Conservation (phyloP, 37 sponge, comb jelly and placozoan genomes). For the Spongilla lacustris region DNA sequence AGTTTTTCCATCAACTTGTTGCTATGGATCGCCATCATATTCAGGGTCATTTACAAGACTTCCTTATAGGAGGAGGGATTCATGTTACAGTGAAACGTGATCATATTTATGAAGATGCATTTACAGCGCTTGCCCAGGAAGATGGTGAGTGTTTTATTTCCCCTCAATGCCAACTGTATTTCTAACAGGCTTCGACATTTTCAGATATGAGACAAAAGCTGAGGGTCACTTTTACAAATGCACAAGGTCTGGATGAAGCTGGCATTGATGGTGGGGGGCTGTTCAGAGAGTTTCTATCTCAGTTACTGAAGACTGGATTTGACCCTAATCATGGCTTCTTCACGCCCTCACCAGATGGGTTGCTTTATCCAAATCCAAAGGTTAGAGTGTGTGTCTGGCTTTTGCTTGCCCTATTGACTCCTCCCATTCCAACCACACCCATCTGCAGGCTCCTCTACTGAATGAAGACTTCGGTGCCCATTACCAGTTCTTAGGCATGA, state of each 20-base stretch:
- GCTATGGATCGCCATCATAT: neutral
- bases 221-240: constrained; percentile 74
- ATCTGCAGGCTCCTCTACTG: constrained; percentile 55
- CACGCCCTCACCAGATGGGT: constrained; percentile 56
- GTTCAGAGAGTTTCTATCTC: constrained; percentile 95
- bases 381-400: constrained; percentile 19
- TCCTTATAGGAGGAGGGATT: constrained; percentile 48
- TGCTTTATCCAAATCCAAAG: constrained; percentile 78
- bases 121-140: constrained; percentile 65
- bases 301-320: constrained; percentile 87
- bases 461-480: constrained; percentile 69
- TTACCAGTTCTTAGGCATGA: constrained; percentile 85
- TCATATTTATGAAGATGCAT: constrained; percentile 93
- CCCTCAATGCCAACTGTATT: no score
- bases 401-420: neutral
- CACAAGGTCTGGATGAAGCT: constrained; percentile 92
- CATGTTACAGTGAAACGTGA: constrained; percentile 62
- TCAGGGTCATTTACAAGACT: constrained; percentile 55
- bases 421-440: neutral
- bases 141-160: constrained; percentile 30
- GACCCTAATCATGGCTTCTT: constrained; percentile 93
- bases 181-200: neutral
- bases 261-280: constrained; percentile 98
- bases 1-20: constrained; percentile 66
- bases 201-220: constrained; percentile 57